These are phyloP conservation scores for Ctenopoma multispine DNA, from an alignment of 2,797 vertebrate species.

Conservation along the genomic window DNA sequence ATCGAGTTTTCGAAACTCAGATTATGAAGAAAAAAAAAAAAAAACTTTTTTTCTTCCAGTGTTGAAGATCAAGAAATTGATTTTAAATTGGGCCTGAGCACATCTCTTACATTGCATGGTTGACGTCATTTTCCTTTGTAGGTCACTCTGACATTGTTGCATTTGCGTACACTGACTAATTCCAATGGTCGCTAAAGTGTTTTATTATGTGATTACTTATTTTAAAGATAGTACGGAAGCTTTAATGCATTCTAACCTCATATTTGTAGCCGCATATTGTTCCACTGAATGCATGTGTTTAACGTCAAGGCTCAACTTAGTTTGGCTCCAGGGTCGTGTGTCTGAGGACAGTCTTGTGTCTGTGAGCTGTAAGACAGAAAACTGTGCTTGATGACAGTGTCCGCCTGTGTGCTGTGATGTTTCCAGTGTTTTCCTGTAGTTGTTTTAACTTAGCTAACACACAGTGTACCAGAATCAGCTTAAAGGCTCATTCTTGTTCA, in stretches of 20 bases:
- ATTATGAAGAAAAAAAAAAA: neutral
- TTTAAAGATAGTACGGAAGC: constrained; percentile 19
- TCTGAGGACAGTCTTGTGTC: constrained; percentile 11
- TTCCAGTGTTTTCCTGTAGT: constrained; percentile 25
- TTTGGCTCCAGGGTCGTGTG: constrained; percentile 2
- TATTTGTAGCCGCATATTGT: constrained; percentile 16
- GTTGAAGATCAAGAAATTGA: neutral
- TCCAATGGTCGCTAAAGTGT: neutral
- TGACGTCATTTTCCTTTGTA: constrained; percentile 1
- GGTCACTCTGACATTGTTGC: neutral
- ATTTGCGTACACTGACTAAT: neutral
- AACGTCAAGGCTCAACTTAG: constrained; percentile 1
- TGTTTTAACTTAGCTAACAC: constrained; percentile 5
- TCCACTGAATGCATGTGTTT: constrained; percentile 24
- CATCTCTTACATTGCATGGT: neutral
- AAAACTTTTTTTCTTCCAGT: neutral
- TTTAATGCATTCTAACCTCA: constrained; percentile 19
- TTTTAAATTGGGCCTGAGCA: constrained; percentile 2
- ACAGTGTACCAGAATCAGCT: constrained; percentile 23
- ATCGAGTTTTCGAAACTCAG: neutral
- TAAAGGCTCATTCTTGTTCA: constrained; percentile 22
- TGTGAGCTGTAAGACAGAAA: neutral
- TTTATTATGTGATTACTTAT: constrained; percentile 17
- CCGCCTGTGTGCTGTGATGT: constrained; percentile 48
- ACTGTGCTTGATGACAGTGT: constrained; percentile 15